Evolutionary conservation across 1,140 invertebrate species (phyloP), one percentile per base, ranked within the genome.

Genomic region (Drosophila pruinosa): DNA sequence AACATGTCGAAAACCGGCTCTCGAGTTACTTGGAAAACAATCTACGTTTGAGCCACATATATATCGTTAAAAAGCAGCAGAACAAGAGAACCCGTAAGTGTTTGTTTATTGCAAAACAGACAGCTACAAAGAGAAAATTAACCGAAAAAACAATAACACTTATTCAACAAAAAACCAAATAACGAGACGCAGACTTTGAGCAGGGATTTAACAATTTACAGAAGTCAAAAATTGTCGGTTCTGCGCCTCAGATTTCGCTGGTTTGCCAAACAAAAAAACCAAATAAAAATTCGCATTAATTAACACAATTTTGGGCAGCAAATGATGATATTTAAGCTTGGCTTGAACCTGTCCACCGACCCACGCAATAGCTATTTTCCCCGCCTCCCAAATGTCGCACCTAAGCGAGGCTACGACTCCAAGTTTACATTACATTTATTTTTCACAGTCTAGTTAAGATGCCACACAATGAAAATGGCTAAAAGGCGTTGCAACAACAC

Each of bases 381-480:
- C 15, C 28, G 5, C 17, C 0, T 0, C 15, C 24, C 12, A 19
- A 31, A 59, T 36, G 50, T 58, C 43, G 15, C 38, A 50, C 47
- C 28, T 21, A 45, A 43, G 71, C 79, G 63, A 83, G 79, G 78
- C 53, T 80, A 65, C 45, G 61, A 73, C 56, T 58, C 59, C 61
- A 59, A 80, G 69, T 50, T 86, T 74, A 77, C 81, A 86, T 86
- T 80, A 82, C 75, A 75, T 31, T 50, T 58, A 31, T 17, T 83
- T 83, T 85, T 85, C 81, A 85, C 80, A 85, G 59, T 85, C 80
- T 77, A 85, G 72, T 85, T 85, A 73, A 80, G 77, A 57, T 67
- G 61, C 28, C 62, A 41, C 34, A 58, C 50, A 69, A 50, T 38
- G 38, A 31, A 24, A 72, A 68, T 50, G 50, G 17, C 41, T 61